A percentile compares a stretch with the other conserved stretches of the same genome.
Evolutionary conservation across 2,113 vertebrate genomes (phyloP).

Genomic region (Sinocyclocheilus anophthalmus): DNA sequence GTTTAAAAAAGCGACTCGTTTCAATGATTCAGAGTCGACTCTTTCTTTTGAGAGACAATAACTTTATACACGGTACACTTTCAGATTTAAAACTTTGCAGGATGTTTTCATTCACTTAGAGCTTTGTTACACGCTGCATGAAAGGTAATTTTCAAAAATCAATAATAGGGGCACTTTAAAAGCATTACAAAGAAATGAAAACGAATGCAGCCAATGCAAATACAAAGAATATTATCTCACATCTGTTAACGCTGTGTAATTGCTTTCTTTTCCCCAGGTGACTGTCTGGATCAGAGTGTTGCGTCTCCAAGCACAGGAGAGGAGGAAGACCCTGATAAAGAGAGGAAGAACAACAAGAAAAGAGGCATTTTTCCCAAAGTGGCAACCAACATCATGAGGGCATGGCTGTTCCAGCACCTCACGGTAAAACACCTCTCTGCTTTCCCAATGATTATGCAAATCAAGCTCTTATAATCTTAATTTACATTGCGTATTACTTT

Average conservation of each 20-base stretch:
- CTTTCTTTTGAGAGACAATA: no score
- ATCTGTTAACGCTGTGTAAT: background rate
- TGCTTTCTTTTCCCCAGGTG: slow-evolving; percentile 75
- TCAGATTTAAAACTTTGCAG: no score
- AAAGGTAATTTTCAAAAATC: no score
- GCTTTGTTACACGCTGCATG: no score
- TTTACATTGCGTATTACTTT: background rate
- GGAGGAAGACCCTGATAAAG: slow-evolving; percentile 92
- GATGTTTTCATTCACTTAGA: no score
- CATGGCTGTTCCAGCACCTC: slow-evolving; percentile 98
- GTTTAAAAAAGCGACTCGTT: no score
- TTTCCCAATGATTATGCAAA: background rate
- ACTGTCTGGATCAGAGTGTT: slow-evolving; percentile 90
- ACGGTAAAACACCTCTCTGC: slow-evolving; percentile 75
- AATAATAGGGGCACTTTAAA: no score
- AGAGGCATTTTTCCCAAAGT: slow-evolving; percentile 98
- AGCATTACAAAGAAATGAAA: background rate
- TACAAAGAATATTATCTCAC: background rate
- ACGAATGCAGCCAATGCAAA: background rate
- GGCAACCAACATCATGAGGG: slow-evolving; percentile 98
- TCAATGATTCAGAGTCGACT: no score
- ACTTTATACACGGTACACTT: no score
- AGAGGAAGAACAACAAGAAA: slow-evolving; percentile 95
- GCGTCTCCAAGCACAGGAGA: slow-evolving; percentile 93
- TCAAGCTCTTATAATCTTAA: background rate